Percentiles rank a stretch among this genome's conserved stretches.
Conservation (phyloP, 1,140 invertebrate genomes). For the Chlorops oryzae region DNA sequence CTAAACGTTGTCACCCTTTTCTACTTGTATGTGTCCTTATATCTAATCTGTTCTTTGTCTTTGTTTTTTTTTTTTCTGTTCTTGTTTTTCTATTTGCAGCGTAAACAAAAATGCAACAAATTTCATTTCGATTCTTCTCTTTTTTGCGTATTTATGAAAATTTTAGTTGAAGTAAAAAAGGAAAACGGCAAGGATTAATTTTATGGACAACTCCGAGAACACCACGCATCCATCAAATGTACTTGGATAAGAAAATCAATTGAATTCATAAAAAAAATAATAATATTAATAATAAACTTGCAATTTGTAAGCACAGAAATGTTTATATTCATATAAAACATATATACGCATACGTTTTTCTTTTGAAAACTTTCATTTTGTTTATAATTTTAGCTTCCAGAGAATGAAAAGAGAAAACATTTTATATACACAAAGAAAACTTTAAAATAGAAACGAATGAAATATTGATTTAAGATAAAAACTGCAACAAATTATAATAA, state of each 20-base stretch:
- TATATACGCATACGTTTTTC: not conserved
- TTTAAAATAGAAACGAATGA: not conserved
- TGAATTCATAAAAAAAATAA: not conserved
- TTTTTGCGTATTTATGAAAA: slow-evolving; percentile 41
- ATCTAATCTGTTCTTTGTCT: slow-evolving; percentile 15
- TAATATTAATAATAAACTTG: not conserved
- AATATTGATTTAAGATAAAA: not conserved
- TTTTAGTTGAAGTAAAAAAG: slow-evolving; percentile 42
- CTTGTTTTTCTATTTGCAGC: slow-evolving; percentile 24
- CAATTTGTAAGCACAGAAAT: not conserved
- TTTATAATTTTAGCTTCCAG: too few species aligned
- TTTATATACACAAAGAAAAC: not conserved
- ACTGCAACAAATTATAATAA: not conserved
- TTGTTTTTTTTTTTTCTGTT: slow-evolving; percentile 4
- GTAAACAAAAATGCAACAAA: slow-evolving; percentile 36
- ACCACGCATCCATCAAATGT: not conserved
- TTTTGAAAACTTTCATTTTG: not conserved
- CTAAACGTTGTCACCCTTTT: slow-evolving; percentile 2
- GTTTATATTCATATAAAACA: not conserved
- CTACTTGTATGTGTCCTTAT: slow-evolving; percentile 10
- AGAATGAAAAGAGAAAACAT: too few species aligned
- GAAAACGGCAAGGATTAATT: slow-evolving; percentile 43
- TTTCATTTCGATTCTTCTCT: slow-evolving; percentile 35
- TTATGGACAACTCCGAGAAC: slow-evolving; percentile 3
- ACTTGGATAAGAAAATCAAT: too few species aligned